Conservation (phyloP, 2,797 vertebrate species). For the Cyclopterus lumpus region DNA sequence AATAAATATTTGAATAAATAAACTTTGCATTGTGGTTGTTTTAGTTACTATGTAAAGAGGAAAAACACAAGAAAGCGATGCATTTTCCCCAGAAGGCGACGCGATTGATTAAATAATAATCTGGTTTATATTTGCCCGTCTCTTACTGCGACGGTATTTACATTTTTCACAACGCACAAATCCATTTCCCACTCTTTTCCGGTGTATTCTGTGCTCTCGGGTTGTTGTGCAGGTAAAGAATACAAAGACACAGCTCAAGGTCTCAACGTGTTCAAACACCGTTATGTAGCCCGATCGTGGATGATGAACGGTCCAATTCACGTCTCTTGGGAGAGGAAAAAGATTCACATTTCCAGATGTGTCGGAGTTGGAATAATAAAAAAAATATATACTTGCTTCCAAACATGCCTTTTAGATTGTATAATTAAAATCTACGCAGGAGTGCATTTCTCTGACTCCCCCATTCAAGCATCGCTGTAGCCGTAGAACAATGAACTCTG, state of each 20-base stretch:
- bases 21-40: slow-evolving; percentile 10
- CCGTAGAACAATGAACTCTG: slow-evolving; percentile 60
- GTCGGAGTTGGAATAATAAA: slow-evolving; percentile 8
- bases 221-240: background rate
- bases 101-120: slow-evolving; percentile 37
- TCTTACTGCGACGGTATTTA: background rate
- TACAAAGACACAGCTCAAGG: background rate
- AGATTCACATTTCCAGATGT: background rate
- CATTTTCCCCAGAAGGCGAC: background rate
- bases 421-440: slow-evolving; percentile 13
- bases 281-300: background rate
- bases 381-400: background rate
- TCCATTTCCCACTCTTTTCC: background rate
- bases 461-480: slow-evolving; percentile 13
- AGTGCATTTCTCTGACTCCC: slow-evolving; percentile 26
- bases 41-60: background rate
- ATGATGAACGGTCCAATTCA: background rate
- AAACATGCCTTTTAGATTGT: slow-evolving; percentile 14
- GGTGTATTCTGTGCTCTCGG: background rate
- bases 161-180: background rate
- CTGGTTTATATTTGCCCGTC: background rate
- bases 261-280: background rate
- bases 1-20: slow-evolving; percentile 25
- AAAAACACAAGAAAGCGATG: slow-evolving; percentile 3
- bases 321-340: background rate